Base-by-base conservation (phyloP, 2,888 invertebrate genomes). In the Protula sp. region DNA sequence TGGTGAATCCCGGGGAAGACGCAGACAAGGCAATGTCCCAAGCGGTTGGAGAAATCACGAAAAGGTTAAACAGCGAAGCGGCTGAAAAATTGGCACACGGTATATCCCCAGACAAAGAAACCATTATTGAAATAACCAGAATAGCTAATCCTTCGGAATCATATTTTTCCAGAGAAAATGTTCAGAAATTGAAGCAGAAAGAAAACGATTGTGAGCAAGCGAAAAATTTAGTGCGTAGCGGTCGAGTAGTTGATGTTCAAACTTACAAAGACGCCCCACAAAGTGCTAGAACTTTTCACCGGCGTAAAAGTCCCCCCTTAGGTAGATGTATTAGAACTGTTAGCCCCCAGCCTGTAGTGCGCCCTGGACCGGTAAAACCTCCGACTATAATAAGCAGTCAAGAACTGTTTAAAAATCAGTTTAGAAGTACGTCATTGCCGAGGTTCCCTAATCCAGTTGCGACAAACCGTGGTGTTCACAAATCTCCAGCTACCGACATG, bases 101-200 rank as follows among this genome's bases (percentile, higher is more conserved):
- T 14, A 9, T 26, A 9, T 45, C 54, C 19, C 54, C 54, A 4
- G 54, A 54, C 9, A 59, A 55, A 29, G 62, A 60, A 30, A 62
- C 59, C 47, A 56, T 60, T n/a, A 59, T 60, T 52, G 62, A 60
- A 55, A 62, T 62, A n/a, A 60, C 59, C 19, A 47, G 53, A 9
- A 62, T 62, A 4, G 52, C 31, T 14, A 19, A 5, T 2, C 55
- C 50, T 4, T 27, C 31, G 3, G 58, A 58, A 3, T 52, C 38
- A 3, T 58, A 53, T 31, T 58, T 58, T 47, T 58, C 58, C 2
- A 52, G 48, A 27, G 58, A 58, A 26, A 52, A 58, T 53, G 2
- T 58, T 2, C 2, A 30, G 2, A 50, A 29, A 4, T 14, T 9
- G 2, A 28, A 55, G 27, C 45, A 24, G 24, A 9, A 5, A 5